Percentiles rank a stretch among this genome's conserved stretches.
phyloP scores from a whole-genome alignment of 2,113 vertebrate genomes.

The Tragulus kanchil region DNA sequence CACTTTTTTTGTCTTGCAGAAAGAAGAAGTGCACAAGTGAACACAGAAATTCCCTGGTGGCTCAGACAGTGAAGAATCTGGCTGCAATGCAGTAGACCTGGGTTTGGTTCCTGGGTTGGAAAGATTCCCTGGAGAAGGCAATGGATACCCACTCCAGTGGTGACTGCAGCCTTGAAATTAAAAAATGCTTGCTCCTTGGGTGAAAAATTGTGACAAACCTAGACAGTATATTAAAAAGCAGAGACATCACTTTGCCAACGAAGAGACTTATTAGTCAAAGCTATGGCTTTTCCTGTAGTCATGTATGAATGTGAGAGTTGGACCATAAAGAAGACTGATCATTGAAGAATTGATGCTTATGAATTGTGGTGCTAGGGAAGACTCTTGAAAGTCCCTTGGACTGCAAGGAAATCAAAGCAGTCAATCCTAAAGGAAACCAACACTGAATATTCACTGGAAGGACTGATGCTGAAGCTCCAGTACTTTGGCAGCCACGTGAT shows the following conservation, averaged over 20 bases:
- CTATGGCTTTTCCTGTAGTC: not conserved
- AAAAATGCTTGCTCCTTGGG: not conserved
- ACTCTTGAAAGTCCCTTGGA: not conserved
- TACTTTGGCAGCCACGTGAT: not conserved
- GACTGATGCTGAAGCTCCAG: not conserved
- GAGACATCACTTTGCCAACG: not conserved
- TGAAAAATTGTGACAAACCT: not conserved
- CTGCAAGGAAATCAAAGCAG: not conserved
- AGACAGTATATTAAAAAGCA: not conserved
- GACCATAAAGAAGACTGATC: not conserved
- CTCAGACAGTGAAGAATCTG: not conserved
- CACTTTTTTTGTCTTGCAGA: not conserved
- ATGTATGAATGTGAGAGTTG: not conserved
- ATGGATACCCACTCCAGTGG: not conserved
- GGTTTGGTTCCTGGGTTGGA: not conserved
- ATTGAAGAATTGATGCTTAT: not conserved
- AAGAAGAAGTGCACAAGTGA: not conserved
- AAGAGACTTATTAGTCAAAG: not conserved
- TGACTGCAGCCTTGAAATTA: not conserved
- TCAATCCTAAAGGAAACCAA: not conserved
- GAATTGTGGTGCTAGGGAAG: not conserved
- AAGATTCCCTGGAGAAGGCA: not conserved
- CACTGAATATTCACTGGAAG: not conserved
- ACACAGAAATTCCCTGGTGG: not conserved
- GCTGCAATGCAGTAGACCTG: not conserved